phyloP scores from a whole-genome alignment of 2,888 invertebrate species.

The Anorthoa munda region DNA sequence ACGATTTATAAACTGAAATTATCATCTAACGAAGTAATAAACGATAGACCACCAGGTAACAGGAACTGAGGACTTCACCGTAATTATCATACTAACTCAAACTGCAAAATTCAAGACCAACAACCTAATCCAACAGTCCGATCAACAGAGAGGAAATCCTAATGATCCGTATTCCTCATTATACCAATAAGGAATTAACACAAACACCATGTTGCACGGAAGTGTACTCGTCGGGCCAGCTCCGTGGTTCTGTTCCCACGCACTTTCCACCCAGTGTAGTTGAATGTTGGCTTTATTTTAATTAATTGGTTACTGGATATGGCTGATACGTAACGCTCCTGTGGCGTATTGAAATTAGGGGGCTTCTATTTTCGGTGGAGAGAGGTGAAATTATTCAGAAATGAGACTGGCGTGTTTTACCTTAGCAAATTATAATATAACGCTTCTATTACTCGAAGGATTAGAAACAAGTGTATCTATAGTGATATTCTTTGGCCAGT shows the following conservation, averaged over 20 bases:
- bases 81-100: neutral
- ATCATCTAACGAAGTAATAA: neutral
- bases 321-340: conserved; percentile 13
- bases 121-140: neutral
- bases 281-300: conserved; percentile 54
- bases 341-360: conserved; percentile 24
- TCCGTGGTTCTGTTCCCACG: conserved; percentile 45
- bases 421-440: too few relatives aligned
- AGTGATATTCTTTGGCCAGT: too few relatives aligned
- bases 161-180: conserved; percentile 35
- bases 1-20: too few relatives aligned
- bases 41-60: too few relatives aligned
- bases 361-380: conserved; percentile 10
- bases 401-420: too few relatives aligned
- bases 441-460: too few relatives aligned
- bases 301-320: conserved; percentile 60
- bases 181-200: conserved; percentile 45
- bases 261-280: conserved; percentile 45
- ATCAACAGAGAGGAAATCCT: conserved; percentile 29
- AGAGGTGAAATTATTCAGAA: neutral
- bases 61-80: neutral
- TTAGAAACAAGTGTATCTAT: too few relatives aligned
- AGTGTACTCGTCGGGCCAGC: conserved; percentile 29
- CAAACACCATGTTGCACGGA: conserved; percentile 31
- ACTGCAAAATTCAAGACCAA: neutral